A percentile compares a stretch with the other conserved stretches of the same genome.
Conservation (phyloP, 2,797 vertebrate genomes). For the Natrix natrix region DNA sequence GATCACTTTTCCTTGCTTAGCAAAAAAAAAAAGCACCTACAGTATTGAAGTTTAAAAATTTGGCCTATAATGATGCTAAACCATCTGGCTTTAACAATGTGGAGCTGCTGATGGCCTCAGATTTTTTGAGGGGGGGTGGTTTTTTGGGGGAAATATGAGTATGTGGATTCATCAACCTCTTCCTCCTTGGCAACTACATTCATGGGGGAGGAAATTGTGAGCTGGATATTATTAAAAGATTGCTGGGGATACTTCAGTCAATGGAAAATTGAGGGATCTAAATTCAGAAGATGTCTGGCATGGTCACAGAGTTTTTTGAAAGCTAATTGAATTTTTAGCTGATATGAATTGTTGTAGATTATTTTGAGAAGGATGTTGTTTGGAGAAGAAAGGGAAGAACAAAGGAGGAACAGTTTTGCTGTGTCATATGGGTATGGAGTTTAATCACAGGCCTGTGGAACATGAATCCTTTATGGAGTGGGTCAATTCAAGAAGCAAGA, state of each 20-base stretch:
- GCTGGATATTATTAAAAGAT: background rate
- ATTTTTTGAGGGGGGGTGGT: background rate
- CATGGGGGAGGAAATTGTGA: background rate
- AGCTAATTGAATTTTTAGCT: background rate
- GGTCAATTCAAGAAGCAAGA: background rate
- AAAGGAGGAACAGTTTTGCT: background rate
- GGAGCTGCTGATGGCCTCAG: background rate
- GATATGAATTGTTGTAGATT: background rate
- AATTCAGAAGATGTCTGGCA: background rate
- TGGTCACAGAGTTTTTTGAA: background rate
- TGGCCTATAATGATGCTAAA: background rate
- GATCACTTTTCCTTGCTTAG: background rate
- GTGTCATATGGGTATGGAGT: background rate
- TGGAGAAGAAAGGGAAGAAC: background rate
- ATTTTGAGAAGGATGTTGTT: background rate
- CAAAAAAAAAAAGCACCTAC: background rate
- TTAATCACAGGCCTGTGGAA: background rate
- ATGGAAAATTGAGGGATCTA: background rate
- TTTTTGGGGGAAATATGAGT: background rate
- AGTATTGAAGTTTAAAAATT: background rate
- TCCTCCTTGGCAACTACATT: background rate
- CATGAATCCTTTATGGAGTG: background rate
- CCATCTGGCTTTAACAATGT: background rate
- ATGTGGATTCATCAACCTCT: background rate
- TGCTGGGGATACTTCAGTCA: background rate